Percentiles rank a stretch among this genome's conserved stretches.
Evolutionary conservation across 1,140 invertebrate genomes (phyloP).

Genomic region (Cotesia chilonis): DNA sequence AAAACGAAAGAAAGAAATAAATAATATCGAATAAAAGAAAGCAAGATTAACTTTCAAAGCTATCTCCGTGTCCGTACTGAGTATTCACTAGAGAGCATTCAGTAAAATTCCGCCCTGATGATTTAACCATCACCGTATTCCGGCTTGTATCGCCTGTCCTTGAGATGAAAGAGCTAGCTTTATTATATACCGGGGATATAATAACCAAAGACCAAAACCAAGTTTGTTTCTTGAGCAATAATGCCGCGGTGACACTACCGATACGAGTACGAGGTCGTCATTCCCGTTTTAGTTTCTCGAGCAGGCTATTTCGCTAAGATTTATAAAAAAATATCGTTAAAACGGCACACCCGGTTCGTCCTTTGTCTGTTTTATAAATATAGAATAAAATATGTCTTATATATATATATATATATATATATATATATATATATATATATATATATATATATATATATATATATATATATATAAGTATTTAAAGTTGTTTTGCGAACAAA

Average conservation of each 20-base stretch:
- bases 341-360: no score
- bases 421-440: no score
- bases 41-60: slow-evolving; percentile 20
- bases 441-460: no score
- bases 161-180: slow-evolving; percentile 36
- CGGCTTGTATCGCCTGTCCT: slow-evolving; percentile 49
- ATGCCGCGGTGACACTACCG: no score
- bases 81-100: slow-evolving; percentile 19
- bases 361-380: no score
- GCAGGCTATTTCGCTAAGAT: no score
- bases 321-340: no score
- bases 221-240: no score
- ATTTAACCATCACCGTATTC: slow-evolving; percentile 34
- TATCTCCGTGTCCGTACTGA: not conserved
- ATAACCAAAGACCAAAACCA: not conserved
- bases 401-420: no score
- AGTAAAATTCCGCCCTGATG: slow-evolving; percentile 40
- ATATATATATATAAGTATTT: not conserved
- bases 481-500: slow-evolving; percentile 1
- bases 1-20: not conserved
- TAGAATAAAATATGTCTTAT: no score
- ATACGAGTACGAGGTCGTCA: no score
- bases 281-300: no score
- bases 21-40: slow-evolving; percentile 32
- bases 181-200: not conserved